These are phyloP conservation scores for Caradrina kadenii DNA, from an alignment of 2,888 invertebrate species.

Conservation along the genomic window DNA sequence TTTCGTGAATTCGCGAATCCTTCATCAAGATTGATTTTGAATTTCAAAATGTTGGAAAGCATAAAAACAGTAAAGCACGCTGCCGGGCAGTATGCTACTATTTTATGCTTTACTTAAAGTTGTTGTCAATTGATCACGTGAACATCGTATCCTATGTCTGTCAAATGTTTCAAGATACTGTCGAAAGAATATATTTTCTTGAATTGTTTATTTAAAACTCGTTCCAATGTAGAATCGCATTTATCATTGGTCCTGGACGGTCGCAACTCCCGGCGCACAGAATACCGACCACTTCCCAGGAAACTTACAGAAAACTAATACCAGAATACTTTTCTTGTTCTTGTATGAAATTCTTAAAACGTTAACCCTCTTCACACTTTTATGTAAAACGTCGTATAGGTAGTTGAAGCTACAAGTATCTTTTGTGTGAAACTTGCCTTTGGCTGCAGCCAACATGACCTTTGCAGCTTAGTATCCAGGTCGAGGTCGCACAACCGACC, in stretches of 20 bases:
- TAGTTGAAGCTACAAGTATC: constrained; percentile 46
- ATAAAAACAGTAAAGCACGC: too few relatives aligned
- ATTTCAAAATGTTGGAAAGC: background rate
- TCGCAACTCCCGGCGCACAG: too few relatives aligned
- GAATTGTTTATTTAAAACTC: background rate
- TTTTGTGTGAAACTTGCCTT: constrained; percentile 61
- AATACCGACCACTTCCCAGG: too few relatives aligned
- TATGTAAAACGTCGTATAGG: constrained; percentile 22
- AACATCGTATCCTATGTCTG: constrained; percentile 5
- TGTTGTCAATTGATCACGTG: background rate
- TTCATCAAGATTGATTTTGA: too few relatives aligned
- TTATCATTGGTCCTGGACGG: too few relatives aligned
- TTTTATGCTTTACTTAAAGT: background rate
- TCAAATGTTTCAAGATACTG: background rate
- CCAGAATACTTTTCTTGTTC: background rate
- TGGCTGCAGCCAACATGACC: constrained; percentile 72
- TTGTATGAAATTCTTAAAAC: background rate
- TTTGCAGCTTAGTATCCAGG: constrained; percentile 75
- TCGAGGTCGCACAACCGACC: constrained; percentile 78
- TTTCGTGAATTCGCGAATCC: constrained; percentile 3
- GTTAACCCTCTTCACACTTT: constrained; percentile 7
- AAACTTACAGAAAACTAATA: too few relatives aligned
- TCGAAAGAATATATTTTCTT: background rate
- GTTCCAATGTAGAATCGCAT: too few relatives aligned
- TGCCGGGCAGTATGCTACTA: background rate